Evolutionary conservation across 2,113 vertebrate species (phyloP).

Genomic region (Reinhardtius hippoglossoides): DNA sequence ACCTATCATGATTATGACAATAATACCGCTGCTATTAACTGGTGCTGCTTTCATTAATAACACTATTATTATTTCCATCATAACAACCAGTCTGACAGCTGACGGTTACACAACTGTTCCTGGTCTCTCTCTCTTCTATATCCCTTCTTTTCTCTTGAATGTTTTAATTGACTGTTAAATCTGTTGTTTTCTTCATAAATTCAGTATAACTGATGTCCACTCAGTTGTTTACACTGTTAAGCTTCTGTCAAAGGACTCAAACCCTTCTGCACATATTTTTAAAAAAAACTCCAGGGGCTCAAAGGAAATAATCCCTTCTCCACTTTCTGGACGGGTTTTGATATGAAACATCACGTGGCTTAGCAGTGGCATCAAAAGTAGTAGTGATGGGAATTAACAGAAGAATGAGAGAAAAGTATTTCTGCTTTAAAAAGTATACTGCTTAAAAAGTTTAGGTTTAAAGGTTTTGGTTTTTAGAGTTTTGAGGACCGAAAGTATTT

Average conservation of each 20-base stretch:
- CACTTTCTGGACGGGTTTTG: not conserved
- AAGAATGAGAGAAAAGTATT: not conserved
- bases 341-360: not conserved
- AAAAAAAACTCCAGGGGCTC: not conserved
- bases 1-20: too few relatives aligned
- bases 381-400: too few relatives aligned
- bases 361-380: not conserved
- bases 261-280: not conserved
- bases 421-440: not conserved
- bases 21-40: too few relatives aligned
- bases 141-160: not conserved
- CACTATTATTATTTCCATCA: too few relatives aligned
- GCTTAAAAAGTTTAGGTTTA: not conserved
- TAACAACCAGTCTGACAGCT: too few relatives aligned
- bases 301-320: not conserved
- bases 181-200: not conserved
- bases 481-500: not conserved
- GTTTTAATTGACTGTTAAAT: not conserved
- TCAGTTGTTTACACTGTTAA: not conserved
- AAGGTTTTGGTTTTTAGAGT: not conserved
- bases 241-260: not conserved
- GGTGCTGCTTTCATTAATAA: too few relatives aligned
- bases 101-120: too few relatives aligned
- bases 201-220: not conserved
- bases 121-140: too few relatives aligned